A percentile compares a stretch with the other conserved stretches of the same genome.
These are phyloP conservation scores for Scaptomyza reducta DNA, from an alignment of 2,888 invertebrate genomes.

Conservation along the genomic window DNA sequence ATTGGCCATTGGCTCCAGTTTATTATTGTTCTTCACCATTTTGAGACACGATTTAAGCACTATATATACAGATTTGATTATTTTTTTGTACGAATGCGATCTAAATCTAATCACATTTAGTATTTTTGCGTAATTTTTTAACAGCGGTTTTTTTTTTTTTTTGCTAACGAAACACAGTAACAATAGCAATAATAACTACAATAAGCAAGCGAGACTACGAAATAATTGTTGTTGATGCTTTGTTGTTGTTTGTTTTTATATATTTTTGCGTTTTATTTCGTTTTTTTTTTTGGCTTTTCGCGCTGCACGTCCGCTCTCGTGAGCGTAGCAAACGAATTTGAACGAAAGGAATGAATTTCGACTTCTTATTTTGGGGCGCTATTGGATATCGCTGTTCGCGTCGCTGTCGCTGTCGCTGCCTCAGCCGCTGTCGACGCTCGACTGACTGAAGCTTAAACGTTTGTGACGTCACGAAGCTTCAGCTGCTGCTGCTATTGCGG, in stretches of 20 bases:
- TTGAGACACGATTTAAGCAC: conserved; percentile 34
- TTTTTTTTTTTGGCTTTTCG: conserved; percentile 55
- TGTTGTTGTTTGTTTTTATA: conserved; percentile 31
- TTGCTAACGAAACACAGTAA: conserved; percentile 44
- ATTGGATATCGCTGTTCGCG: conserved; percentile 68
- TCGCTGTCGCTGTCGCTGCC: conserved; percentile 43
- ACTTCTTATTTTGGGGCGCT: conserved; percentile 82
- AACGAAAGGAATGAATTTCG: conserved; percentile 79
- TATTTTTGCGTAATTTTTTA: conserved; percentile 23
- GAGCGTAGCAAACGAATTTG: conserved; percentile 82
- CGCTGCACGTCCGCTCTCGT: conserved; percentile 83
- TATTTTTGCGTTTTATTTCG: conserved; percentile 42
- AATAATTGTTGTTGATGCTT: conserved; percentile 36
- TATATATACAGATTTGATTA: conserved; percentile 15
- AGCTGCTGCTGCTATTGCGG: conserved; percentile 22
- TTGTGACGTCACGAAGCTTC: conserved; percentile 66
- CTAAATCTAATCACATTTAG: conserved; percentile 37
- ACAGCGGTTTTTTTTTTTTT: background rate
- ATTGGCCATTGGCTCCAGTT: conserved; percentile 51
- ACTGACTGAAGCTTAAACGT: conserved; percentile 40
- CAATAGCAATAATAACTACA: background rate
- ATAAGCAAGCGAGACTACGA: conserved; percentile 44
- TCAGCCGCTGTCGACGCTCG: conserved; percentile 23
- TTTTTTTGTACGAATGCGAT: conserved; percentile 21
- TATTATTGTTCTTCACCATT: conserved; percentile 80